These are phyloP conservation scores for Brachionus plicatilis DNA, from an alignment of 1,140 invertebrate genomes.

Conservation along the genomic window DNA sequence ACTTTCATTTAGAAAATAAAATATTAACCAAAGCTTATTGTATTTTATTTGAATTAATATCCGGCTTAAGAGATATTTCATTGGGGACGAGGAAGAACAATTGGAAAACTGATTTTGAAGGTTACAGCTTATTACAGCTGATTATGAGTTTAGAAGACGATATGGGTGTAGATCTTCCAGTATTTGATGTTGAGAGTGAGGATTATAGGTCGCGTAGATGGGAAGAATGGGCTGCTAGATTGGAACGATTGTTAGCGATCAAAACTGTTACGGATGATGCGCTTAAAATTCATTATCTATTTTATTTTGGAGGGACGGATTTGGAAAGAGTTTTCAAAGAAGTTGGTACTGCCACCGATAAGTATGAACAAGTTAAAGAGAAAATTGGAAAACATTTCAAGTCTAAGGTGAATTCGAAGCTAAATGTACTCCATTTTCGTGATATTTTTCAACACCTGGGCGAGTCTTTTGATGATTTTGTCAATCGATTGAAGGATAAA, in stretches of 20 bases:
- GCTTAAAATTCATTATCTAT: not conserved
- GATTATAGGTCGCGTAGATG: not conserved
- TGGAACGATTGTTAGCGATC: not conserved
- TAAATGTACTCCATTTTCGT: conserved; percentile 6
- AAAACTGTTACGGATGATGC: not conserved
- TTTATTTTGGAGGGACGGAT: not conserved
- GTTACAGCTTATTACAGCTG: not conserved
- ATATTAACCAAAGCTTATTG: too few species aligned
- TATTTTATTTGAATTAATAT: too few species aligned
- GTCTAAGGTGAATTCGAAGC: not conserved
- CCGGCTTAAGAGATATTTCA: not conserved
- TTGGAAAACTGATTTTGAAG: not conserved
- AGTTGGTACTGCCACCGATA: not conserved
- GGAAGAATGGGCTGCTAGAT: not conserved
- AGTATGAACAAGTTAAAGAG: not conserved
- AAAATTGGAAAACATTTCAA: conserved; percentile 2
- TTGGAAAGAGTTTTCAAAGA: not conserved
- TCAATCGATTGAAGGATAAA: not conserved
- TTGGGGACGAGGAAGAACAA: not conserved
- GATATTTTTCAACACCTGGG: not conserved
- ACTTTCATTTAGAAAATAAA: too few species aligned
- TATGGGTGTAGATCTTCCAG: not conserved
- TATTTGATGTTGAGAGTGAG: not conserved
- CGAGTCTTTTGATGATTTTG: not conserved
- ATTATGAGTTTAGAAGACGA: not conserved